phyloP scores from a whole-genome alignment of 2,797 vertebrate species.

The Bryconaethiops microstoma region DNA sequence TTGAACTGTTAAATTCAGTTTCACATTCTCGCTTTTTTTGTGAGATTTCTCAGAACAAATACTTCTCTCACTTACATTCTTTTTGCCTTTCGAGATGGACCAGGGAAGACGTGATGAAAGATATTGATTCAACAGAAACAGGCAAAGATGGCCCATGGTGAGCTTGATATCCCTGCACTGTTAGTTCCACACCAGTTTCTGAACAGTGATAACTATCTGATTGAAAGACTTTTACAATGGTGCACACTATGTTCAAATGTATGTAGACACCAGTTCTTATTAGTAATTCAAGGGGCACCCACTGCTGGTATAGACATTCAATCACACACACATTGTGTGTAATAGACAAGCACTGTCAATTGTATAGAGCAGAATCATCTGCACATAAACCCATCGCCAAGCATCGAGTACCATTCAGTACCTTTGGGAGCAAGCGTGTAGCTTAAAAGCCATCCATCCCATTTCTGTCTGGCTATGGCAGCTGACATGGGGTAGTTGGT shows the following conservation, averaged over 20 bases:
- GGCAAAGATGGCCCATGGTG: slow-evolving; percentile 75
- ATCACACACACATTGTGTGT: neutral
- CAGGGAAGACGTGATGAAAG: slow-evolving; percentile 83
- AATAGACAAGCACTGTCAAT: neutral
- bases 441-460: no score
- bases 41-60: neutral
- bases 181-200: neutral
- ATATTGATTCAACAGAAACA: slow-evolving; percentile 80
- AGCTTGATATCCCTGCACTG: slow-evolving; percentile 55
- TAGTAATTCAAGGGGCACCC: neutral
- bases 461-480: no score
- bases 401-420: no score
- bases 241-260: neutral
- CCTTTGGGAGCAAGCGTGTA: no score
- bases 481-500: no score
- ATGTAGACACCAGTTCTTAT: neutral
- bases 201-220: neutral
- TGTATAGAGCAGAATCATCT: neutral
- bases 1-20: neutral
- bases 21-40: neutral
- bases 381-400: neutral
- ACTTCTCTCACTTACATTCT: neutral
- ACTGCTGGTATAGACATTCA: neutral
- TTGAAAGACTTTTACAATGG: neutral
- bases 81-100: slow-evolving; percentile 72